Conservation (phyloP, 2,113 vertebrate species). For the Labeo rohita region DNA sequence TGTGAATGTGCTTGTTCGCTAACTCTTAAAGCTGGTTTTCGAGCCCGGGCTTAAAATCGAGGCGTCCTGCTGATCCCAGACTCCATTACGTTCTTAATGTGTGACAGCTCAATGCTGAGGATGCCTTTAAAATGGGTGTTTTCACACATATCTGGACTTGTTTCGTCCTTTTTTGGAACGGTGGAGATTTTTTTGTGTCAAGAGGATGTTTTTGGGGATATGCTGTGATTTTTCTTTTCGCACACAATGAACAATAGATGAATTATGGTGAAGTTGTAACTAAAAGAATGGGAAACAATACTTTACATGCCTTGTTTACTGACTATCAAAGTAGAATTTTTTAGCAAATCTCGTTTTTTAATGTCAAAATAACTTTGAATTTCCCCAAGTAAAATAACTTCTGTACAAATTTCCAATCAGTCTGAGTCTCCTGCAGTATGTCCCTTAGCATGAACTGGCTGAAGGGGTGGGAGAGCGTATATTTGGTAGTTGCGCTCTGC, state of each 20-base stretch:
- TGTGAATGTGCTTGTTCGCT: constrained; percentile 48
- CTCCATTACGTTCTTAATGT: constrained; percentile 64
- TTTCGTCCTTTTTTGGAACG: constrained; percentile 16
- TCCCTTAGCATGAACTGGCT: background rate
- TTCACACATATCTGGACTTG: constrained; percentile 47
- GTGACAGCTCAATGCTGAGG: constrained; percentile 54
- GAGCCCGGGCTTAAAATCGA: constrained; percentile 23
- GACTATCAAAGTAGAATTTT: background rate
- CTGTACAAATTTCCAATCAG: background rate
- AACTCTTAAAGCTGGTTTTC: constrained; percentile 40
- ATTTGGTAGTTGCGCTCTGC: constrained; percentile 38
- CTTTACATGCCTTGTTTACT: background rate
- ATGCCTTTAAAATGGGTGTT: constrained; percentile 36
- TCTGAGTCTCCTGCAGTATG: background rate
- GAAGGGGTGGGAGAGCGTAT: constrained; percentile 29
- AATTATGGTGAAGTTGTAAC: background rate
- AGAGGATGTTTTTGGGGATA: constrained; percentile 29
- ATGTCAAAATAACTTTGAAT: no score
- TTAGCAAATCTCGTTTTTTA: background rate
- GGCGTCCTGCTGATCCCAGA: constrained; percentile 51
- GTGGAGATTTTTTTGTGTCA: constrained; percentile 11
- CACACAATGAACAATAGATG: constrained; percentile 35
- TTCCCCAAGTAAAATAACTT: background rate
- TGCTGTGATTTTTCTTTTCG: background rate
- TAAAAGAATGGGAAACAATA: background rate